Evolutionary conservation across 2,113 vertebrate genomes (phyloP).

Genomic region (Perca flavescens): DNA sequence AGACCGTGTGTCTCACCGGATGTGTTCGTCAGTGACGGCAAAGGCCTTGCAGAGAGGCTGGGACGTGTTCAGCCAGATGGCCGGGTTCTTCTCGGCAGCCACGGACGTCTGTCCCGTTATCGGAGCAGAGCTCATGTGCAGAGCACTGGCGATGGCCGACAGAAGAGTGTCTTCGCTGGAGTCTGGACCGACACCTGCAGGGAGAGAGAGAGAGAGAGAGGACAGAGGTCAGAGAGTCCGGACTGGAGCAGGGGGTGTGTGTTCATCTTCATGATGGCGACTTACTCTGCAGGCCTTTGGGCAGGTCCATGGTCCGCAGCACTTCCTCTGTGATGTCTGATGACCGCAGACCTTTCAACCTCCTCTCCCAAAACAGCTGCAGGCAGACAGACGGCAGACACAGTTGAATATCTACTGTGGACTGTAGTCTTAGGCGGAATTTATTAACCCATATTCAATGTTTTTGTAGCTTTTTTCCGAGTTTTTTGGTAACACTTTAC

Average conservation of each 20-base stretch:
- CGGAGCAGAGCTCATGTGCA: slow-evolving; percentile 91
- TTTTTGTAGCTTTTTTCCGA: too few species aligned
- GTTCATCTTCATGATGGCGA: background rate
- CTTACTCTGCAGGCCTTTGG: slow-evolving; percentile 93
- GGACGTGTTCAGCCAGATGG: slow-evolving; percentile 91
- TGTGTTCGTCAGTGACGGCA: slow-evolving; percentile 93
- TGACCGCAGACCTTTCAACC: slow-evolving; percentile 90
- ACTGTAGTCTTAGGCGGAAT: too few species aligned
- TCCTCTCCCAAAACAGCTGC: slow-evolving; percentile 95
- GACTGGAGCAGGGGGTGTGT: background rate
- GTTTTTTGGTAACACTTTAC: too few species aligned
- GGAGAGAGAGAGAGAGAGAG: background rate
- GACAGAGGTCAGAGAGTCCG: slow-evolving; percentile 9
- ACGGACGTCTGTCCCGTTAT: slow-evolving; percentile 91
- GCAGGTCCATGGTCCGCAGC: slow-evolving; percentile 91
- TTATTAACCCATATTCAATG: too few species aligned
- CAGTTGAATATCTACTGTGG: background rate
- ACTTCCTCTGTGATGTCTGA: slow-evolving; percentile 90
- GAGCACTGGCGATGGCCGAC: slow-evolving; percentile 92
- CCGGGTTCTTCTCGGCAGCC: slow-evolving; percentile 93
- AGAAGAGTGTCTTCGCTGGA: slow-evolving; percentile 89
- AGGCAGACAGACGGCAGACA: slow-evolving; percentile 11
- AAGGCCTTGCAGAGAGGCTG: slow-evolving; percentile 94
- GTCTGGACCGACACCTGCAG: slow-evolving; percentile 89
- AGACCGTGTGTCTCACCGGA: slow-evolving; percentile 81